Evolutionary conservation across 2,888 invertebrate genomes (phyloP).

Genomic region (Callyntrura sp.): DNA sequence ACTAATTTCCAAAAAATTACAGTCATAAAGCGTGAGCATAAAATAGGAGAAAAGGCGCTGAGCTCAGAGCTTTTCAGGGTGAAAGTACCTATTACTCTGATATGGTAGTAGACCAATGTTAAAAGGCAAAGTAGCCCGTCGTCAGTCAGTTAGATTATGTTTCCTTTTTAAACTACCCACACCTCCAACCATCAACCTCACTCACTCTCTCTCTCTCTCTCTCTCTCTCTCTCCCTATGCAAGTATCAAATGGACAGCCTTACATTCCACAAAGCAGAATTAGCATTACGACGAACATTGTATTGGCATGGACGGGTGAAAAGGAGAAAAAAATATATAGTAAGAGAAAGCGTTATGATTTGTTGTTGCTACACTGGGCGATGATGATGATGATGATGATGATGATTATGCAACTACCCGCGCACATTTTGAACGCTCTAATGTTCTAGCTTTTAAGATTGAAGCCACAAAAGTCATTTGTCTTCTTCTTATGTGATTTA

Average conservation of each 20-base stretch:
- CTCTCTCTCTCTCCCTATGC: background rate
- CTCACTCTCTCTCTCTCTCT: background rate
- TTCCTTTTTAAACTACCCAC: too few species aligned
- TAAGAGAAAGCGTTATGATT: slow-evolving; percentile 22
- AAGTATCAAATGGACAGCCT: background rate
- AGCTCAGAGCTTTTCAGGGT: background rate
- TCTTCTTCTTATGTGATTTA: slow-evolving; percentile 82
- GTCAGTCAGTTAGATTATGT: too few species aligned
- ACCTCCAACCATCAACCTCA: background rate
- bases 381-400: too few species aligned
- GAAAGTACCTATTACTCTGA: too few species aligned
- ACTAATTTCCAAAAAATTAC: slow-evolving; percentile 3
- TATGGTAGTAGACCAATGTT: too few species aligned
- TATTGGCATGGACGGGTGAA: background rate
- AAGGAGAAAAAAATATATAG: slow-evolving; percentile 9
- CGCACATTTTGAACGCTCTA: slow-evolving; percentile 62
- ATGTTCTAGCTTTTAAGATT: slow-evolving; percentile 75
- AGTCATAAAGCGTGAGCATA: background rate
- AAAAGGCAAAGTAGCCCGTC: too few species aligned
- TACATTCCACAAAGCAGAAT: background rate
- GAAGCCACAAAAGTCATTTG: slow-evolving; percentile 82
- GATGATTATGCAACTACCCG: slow-evolving; percentile 19
- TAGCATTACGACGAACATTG: background rate
- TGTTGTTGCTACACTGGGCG: slow-evolving; percentile 14
- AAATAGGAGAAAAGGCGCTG: background rate